Percentiles rank a stretch among this genome's conserved stretches.
phyloP scores from a whole-genome alignment of 2,888 invertebrate species.

The Xanthorhoe spadicearia region DNA sequence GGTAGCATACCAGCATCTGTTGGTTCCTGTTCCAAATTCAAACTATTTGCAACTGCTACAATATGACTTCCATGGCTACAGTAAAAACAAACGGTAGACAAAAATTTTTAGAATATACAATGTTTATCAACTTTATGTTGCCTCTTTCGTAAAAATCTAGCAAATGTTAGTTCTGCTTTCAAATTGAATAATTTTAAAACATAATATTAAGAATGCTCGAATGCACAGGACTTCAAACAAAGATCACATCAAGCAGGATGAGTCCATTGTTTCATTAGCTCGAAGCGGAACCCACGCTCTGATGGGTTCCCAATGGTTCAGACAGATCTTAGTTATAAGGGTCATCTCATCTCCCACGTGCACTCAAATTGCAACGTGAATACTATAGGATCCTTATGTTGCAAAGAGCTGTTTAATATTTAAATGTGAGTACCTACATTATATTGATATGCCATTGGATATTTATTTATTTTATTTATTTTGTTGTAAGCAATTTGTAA shows the following conservation, averaged over 20 bases:
- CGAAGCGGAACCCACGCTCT: constrained; percentile 40
- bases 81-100: too few relatives aligned
- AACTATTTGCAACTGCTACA: too few relatives aligned
- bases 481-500: too few relatives aligned
- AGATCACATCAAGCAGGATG: constrained; percentile 42
- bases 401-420: too few relatives aligned
- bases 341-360: constrained; percentile 18
- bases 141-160: too few relatives aligned
- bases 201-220: constrained; percentile 15
- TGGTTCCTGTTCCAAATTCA: not conserved
- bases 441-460: too few relatives aligned
- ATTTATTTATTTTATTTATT: too few relatives aligned
- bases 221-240: constrained; percentile 25
- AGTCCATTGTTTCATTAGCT: constrained; percentile 46
- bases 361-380: not conserved
- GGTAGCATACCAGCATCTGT: not conserved
- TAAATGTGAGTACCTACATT: too few relatives aligned
- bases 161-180: not conserved
- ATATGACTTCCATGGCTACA: too few relatives aligned
- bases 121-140: too few relatives aligned
- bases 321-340: constrained; percentile 6
- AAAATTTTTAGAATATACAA: too few relatives aligned
- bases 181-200: too few relatives aligned
- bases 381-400: not conserved
- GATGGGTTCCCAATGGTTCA: constrained; percentile 23